Conservation (phyloP, 2,113 vertebrate species). For the Perccottus glenii region DNA sequence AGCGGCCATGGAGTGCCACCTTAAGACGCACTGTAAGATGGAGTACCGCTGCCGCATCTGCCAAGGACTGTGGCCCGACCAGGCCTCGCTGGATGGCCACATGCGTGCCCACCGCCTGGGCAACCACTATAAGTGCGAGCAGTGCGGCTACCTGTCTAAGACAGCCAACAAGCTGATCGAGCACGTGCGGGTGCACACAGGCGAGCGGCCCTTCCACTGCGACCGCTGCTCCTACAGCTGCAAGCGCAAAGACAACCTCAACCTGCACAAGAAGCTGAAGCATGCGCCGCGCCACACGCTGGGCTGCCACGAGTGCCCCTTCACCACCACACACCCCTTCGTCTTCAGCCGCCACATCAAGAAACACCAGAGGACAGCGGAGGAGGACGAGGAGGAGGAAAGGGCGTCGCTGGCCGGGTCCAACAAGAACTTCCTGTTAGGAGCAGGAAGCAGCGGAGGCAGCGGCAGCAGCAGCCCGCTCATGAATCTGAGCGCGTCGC, state of each 20-base stretch:
- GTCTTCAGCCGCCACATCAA: conserved; percentile 98
- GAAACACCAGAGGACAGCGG: conserved; percentile 91
- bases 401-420: conserved; percentile 53
- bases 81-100: conserved; percentile 97
- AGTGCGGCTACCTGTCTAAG: conserved; percentile 99
- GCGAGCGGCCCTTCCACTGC: conserved; percentile 99
- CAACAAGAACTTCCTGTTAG: conserved; percentile 61
- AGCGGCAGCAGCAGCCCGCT: conserved; percentile 88
- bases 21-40: conserved; percentile 99
- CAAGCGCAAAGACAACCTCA: conserved; percentile 99
- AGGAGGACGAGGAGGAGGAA: conserved; percentile 65
- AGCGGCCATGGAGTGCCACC: conserved; percentile 98
- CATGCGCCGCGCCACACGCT: conserved; percentile 96
- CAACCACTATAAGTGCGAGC: conserved; percentile 99
- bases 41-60: conserved; percentile 99
- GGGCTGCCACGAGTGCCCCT: conserved; percentile 94
- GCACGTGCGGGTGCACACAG: conserved; percentile 98
- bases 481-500: conserved; percentile 92
- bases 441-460: conserved; percentile 79
- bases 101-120: conserved; percentile 96
- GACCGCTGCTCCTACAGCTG: conserved; percentile 99
- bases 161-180: conserved; percentile 99
- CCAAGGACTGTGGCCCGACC: conserved; percentile 95
- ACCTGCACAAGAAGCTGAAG: conserved; percentile 99
- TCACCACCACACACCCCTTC: conserved; percentile 97